Conservation (phyloP, 2,888 invertebrate species). For the Epinotia nisella region DNA sequence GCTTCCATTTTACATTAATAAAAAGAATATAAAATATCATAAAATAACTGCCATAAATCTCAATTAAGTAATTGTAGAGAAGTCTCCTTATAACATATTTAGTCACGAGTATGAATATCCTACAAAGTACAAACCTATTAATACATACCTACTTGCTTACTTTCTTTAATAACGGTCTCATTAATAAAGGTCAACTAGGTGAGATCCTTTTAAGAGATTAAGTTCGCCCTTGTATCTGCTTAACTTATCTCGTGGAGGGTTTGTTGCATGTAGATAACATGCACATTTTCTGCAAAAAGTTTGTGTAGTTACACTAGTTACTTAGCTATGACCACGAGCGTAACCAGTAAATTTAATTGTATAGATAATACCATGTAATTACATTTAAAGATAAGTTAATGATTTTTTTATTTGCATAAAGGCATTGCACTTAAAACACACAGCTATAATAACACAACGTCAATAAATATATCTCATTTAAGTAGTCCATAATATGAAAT, state of each 20-base stretch:
- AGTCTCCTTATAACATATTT: too few species aligned
- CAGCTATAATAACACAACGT: too few species aligned
- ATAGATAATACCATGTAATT: background rate
- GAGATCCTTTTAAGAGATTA: slow-evolving; percentile 29
- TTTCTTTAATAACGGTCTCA: slow-evolving; percentile 28
- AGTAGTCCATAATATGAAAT: too few species aligned
- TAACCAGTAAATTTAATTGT: slow-evolving; percentile 8
- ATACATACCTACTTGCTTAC: background rate
- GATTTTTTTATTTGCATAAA: background rate
- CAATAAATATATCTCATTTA: too few species aligned
- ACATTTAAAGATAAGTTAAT: background rate
- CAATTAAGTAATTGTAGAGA: background rate
- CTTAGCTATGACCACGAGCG: background rate
- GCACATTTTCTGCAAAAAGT: slow-evolving; percentile 25
- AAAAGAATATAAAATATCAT: too few species aligned
- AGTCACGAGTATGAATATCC: background rate
- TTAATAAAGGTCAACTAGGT: slow-evolving; percentile 27
- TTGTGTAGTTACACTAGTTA: background rate
- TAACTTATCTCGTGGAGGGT: slow-evolving; percentile 29
- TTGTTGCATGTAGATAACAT: slow-evolving; percentile 25
- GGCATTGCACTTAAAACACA: background rate
- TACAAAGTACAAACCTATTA: background rate
- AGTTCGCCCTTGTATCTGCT: slow-evolving; percentile 23
- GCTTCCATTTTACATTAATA: too few species aligned
- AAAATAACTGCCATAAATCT: background rate